phyloP scores from a whole-genome alignment of 2,113 vertebrate species.

The Trematocara unimaculatum region DNA sequence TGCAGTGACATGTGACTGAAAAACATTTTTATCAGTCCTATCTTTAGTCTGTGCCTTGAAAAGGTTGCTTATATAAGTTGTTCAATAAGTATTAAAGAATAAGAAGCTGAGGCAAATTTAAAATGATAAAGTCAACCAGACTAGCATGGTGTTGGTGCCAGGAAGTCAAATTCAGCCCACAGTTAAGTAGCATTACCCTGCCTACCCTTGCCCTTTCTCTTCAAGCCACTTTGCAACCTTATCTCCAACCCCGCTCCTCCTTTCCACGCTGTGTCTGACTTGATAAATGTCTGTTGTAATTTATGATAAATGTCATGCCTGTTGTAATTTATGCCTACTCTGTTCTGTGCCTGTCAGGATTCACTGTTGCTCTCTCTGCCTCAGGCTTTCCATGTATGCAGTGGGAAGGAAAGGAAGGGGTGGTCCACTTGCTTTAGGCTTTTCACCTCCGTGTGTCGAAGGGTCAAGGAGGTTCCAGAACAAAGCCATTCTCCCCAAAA shows the following conservation, averaged over 20 bases:
- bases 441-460: background rate
- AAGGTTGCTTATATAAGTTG: background rate
- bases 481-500: background rate
- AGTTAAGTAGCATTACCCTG: background rate
- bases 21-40: background rate
- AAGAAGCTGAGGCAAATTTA: background rate
- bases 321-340: background rate
- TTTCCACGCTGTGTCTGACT: background rate
- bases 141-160: background rate
- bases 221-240: background rate
- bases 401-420: background rate
- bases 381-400: background rate
- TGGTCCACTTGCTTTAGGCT: background rate
- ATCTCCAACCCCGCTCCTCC: background rate
- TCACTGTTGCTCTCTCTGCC: background rate
- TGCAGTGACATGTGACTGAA: background rate
- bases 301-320: background rate
- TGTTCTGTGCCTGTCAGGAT: background rate
- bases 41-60: background rate
- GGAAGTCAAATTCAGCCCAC: background rate
- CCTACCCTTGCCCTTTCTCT: background rate
- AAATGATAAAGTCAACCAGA: background rate
- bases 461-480: background rate
- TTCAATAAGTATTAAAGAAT: background rate
- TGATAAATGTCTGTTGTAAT: background rate